phyloP scores from a whole-genome alignment of 2,888 invertebrate genomes.

The Drosophila rubida region DNA sequence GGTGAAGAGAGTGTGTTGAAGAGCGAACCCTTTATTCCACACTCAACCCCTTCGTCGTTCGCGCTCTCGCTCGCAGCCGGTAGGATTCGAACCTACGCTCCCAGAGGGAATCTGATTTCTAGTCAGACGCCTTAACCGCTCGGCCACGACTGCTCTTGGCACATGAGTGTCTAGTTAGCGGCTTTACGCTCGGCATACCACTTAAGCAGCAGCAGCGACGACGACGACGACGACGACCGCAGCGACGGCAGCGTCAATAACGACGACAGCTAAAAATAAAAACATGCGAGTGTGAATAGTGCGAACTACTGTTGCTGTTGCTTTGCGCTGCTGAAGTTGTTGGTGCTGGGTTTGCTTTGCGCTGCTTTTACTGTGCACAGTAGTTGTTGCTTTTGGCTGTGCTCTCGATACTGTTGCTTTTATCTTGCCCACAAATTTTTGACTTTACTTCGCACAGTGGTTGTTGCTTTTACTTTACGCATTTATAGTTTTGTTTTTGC shows the following conservation, averaged over 20 bases:
- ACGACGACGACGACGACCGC: constrained; percentile 1
- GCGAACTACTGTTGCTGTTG: constrained; percentile 2
- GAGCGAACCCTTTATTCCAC: background rate
- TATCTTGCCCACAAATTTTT: no score
- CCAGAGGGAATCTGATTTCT: constrained; percentile 84
- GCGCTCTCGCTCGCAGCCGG: constrained; percentile 43
- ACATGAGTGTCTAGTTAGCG: constrained; percentile 46
- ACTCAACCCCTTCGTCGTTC: background rate
- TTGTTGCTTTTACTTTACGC: constrained; percentile 10
- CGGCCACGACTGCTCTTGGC: constrained; percentile 82
- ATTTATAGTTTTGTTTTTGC: no score
- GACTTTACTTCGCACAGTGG: no score
- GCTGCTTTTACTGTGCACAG: background rate
- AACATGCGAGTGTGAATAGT: constrained; percentile 24
- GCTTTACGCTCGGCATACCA: constrained; percentile 46
- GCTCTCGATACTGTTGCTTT: constrained; percentile 10
- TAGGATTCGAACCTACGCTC: constrained; percentile 84
- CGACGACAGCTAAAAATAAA: constrained; percentile 53
- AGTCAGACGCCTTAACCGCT: constrained; percentile 84
- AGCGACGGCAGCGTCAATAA: background rate
- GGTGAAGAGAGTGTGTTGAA: background rate
- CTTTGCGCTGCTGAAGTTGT: constrained; percentile 6
- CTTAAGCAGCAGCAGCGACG: constrained; percentile 12
- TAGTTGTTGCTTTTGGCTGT: constrained; percentile 10
- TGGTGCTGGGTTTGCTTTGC: constrained; percentile 33